phyloP scores from a whole-genome alignment of 2,888 invertebrate genomes.

The Oligia strigilis region DNA sequence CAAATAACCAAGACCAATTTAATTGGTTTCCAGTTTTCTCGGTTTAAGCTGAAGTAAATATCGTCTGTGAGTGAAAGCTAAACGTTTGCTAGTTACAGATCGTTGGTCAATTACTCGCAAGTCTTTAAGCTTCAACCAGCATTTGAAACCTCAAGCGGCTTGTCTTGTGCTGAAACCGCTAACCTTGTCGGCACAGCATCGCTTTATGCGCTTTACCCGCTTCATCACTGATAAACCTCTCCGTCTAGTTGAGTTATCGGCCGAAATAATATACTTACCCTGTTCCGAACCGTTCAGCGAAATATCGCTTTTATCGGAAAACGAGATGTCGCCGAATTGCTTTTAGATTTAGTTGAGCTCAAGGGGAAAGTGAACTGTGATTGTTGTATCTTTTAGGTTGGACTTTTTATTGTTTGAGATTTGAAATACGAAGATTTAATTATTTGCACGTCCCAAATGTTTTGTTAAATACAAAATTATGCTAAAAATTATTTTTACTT shows the following conservation, averaged over 20 bases:
- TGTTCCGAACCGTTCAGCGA: slow-evolving; percentile 28
- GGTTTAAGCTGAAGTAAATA: not conserved
- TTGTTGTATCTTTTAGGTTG: slow-evolving; percentile 21
- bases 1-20: not conserved
- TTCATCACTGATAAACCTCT: slow-evolving; percentile 18
- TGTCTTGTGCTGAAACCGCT: slow-evolving; percentile 1
- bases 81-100: slow-evolving; percentile 6
- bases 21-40: slow-evolving; percentile 16
- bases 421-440: not conserved
- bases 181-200: slow-evolving; percentile 1
- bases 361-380: slow-evolving; percentile 30
- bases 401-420: slow-evolving; percentile 13
- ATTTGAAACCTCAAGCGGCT: slow-evolving; percentile 20
- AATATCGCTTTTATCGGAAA: slow-evolving; percentile 44
- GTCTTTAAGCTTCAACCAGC: not conserved
- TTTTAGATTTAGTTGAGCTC: slow-evolving; percentile 40
- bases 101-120: slow-evolving; percentile 13
- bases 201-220: slow-evolving; percentile 24
- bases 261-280: slow-evolving; percentile 19
- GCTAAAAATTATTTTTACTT: not conserved
- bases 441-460: not conserved
- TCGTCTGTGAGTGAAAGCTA: not conserved
- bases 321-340: slow-evolving; percentile 42
- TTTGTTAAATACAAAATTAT: not conserved
- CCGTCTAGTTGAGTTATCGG: slow-evolving; percentile 18